Conservation (phyloP, 2,888 invertebrate species). For the Cremastinae sp. region DNA sequence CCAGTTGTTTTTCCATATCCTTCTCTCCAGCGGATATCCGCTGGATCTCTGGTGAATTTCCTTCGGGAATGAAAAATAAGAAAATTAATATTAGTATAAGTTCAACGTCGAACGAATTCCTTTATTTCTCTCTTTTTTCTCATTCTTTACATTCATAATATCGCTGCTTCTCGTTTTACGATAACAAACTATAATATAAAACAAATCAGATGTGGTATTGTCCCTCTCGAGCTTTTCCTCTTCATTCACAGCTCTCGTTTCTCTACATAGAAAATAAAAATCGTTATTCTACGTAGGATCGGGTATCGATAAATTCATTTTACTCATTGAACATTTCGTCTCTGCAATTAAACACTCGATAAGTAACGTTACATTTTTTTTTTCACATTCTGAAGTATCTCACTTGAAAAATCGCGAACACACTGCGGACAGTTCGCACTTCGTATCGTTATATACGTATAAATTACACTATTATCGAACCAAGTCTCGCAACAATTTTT, state of each 20-base stretch:
- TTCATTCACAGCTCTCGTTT: constrained; percentile 22
- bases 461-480: no score
- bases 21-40: not conserved
- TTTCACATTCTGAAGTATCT: no score
- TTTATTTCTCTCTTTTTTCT: constrained; percentile 70
- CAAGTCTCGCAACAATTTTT: no score
- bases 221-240: constrained; percentile 15
- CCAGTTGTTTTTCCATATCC: constrained; percentile 22
- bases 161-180: constrained; percentile 40
- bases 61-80: constrained; percentile 9
- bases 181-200: constrained; percentile 73
- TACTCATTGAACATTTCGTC: no score
- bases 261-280: constrained; percentile 17
- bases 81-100: constrained; percentile 4
- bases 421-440: no score
- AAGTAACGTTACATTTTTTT: no score
- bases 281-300: no score
- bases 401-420: no score
- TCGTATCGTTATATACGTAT: no score
- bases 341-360: no score
- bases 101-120: constrained; percentile 75
- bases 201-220: constrained; percentile 60
- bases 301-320: no score
- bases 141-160: constrained; percentile 42
- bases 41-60: not conserved